Evolutionary conservation across 2,888 invertebrate genomes (phyloP).

Genomic region (Lasioglossum oenotherae): DNA sequence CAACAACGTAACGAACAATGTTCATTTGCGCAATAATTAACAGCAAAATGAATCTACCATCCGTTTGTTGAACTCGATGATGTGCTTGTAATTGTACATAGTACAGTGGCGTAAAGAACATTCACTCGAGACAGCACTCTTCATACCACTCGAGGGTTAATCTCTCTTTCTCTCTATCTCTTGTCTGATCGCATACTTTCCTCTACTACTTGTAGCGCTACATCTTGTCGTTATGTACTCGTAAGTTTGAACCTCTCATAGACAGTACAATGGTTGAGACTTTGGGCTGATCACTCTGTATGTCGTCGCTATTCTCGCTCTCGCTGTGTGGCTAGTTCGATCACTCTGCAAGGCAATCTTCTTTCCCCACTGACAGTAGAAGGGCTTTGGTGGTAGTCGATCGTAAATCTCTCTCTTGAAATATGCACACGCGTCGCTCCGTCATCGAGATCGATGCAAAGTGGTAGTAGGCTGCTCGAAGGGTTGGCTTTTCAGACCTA

Average conservation of each 20-base stretch:
- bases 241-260: constrained; percentile 9
- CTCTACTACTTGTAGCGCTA: constrained; percentile 48
- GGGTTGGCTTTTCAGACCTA: neutral
- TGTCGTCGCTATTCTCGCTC: constrained; percentile 19
- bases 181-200: constrained; percentile 26
- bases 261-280: constrained; percentile 43
- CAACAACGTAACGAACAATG: too few relatives aligned
- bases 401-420: constrained; percentile 25
- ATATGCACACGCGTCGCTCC: neutral
- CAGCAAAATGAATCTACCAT: neutral
- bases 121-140: neutral
- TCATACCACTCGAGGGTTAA: constrained; percentile 62
- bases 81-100: neutral
- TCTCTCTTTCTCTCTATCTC: constrained; percentile 36
- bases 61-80: neutral
- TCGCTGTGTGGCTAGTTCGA: constrained; percentile 22
- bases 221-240: constrained; percentile 63
- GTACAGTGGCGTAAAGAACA: neutral
- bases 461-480: neutral
- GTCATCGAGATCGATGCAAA: constrained; percentile 4
- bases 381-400: constrained; percentile 30
- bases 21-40: neutral
- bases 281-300: constrained; percentile 29
- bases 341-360: constrained; percentile 45
- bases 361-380: neutral